Evolutionary conservation across 2,888 invertebrate genomes (phyloP).

Genomic region (Lypha dubia): DNA sequence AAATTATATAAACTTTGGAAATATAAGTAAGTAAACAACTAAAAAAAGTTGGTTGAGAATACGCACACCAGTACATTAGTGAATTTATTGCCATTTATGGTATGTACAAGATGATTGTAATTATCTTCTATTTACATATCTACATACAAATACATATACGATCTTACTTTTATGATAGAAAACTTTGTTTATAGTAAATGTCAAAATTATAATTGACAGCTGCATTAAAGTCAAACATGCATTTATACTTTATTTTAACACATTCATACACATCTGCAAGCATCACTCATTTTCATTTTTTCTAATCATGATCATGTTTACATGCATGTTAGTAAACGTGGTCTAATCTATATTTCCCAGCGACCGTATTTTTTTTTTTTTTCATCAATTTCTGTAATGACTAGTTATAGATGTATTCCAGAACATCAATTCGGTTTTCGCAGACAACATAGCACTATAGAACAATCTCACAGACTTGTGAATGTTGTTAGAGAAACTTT

Average conservation of each 20-base stretch:
- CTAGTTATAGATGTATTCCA: too few species aligned
- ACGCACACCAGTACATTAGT: slow-evolving; percentile 20
- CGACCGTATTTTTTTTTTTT: too few species aligned
- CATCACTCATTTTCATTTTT: slow-evolving; percentile 8
- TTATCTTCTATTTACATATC: slow-evolving; percentile 63
- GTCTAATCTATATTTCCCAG: slow-evolving; percentile 13
- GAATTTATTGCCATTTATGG: slow-evolving; percentile 19
- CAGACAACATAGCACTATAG: too few species aligned
- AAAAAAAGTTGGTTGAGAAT: neutral
- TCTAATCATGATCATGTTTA: slow-evolving; percentile 10
- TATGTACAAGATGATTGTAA: slow-evolving; percentile 60
- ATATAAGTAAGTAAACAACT: neutral
- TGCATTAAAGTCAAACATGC: slow-evolving; percentile 57
- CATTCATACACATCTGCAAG: neutral
- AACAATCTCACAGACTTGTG: too few species aligned
- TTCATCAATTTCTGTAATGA: too few species aligned
- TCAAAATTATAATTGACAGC: slow-evolving; percentile 66
- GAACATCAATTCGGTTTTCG: too few species aligned
- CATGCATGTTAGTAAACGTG: neutral
- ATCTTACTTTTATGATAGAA: slow-evolving; percentile 53
- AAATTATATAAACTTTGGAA: slow-evolving; percentile 58
- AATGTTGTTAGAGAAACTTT: too few species aligned
- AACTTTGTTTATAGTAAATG: slow-evolving; percentile 64
- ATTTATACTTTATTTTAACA: slow-evolving; percentile 11
- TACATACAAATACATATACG: too few species aligned